Evolutionary conservation across 2,888 invertebrate species (phyloP), one percentile per base, ranked within the genome.

Genomic region (Encarsia formosa): DNA sequence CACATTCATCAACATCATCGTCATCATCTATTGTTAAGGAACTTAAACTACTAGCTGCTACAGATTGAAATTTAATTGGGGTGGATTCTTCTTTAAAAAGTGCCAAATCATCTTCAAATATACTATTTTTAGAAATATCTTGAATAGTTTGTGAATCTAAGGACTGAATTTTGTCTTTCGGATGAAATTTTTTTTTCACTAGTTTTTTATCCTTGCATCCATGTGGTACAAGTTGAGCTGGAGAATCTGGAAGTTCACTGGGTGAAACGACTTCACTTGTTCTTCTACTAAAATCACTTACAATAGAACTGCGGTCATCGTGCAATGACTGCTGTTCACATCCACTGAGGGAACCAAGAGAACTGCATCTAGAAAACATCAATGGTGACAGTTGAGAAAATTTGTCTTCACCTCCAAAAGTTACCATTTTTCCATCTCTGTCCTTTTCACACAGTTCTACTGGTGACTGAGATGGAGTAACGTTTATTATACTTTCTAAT

Each of bases 341-440:
- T 65, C 91, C 92, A 53, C 89, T 91, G 48, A 97, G 76, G 0
- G 95, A 95, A 19, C 90, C 94, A 55, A 95, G 80, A 0, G 95
- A 96, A 70, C 93, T 95, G 59, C 89, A 88, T 22, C 96, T 80
- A 0, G 94, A 94, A 77, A 95, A 96, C 94, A 96, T 95, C 20
- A 97, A 77, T 0, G 96, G 96, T 0, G 96, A 96, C 72, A 94
- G 91, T 65, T 91, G 87, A 0, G 90, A 86, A 67, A 87, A 88
- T 60, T 85, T 83, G 42, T 82, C 83, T 59, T 81, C 80, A 23
- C 74, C 74, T 42, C 77, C 77, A 63, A 84, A 85, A 22, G 84
- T 81, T 0, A 86, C 84, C 31, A 80, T 79, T 71, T 85, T 85
- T 9, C 73, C 73, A 68, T 50, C 49, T 43, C 35, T 44, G 13